A percentile compares a stretch with the other conserved stretches of the same genome.
phyloP scores from a whole-genome alignment of 2,113 vertebrate genomes.

The Mesoclemmys tuberculata region DNA sequence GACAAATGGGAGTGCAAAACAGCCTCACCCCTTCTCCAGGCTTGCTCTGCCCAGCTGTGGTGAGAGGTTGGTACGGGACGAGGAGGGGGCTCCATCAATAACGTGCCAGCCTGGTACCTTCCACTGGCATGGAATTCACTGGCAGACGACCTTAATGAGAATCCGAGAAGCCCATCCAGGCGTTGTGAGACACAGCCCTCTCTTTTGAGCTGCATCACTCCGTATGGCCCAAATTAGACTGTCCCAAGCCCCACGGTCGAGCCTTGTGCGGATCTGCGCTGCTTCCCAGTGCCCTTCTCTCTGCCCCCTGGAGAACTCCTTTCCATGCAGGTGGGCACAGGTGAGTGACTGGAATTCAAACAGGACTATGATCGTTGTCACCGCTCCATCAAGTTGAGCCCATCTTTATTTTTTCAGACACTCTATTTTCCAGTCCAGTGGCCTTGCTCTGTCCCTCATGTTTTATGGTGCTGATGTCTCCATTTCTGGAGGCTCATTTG shows the following conservation, averaged over 20 bases:
- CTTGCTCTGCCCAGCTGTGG: not conserved
- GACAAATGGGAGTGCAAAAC: not conserved
- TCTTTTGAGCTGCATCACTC: not conserved
- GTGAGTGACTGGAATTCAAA: rapidly evolving
- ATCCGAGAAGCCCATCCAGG: not conserved
- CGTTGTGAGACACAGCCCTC: not conserved
- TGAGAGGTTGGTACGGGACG: not conserved
- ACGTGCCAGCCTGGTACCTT: not conserved
- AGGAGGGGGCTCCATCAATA: not conserved
- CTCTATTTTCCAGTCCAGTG: constrained; percentile 67
- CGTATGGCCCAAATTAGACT: not conserved
- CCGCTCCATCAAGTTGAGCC: constrained; percentile 47
- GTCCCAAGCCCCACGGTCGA: not conserved
- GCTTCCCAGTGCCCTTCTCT: not conserved
- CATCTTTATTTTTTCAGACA: constrained; percentile 29
- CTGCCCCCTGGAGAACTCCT: not conserved
- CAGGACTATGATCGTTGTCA: not conserved
- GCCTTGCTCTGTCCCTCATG: constrained; percentile 60
- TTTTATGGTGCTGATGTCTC: constrained; percentile 66
- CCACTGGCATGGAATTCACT: not conserved
- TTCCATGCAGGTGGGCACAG: too few species aligned
- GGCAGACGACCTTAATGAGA: not conserved
- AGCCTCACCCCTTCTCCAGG: too few species aligned
- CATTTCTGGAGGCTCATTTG: constrained; percentile 51
- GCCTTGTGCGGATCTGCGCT: not conserved